These are phyloP conservation scores for Cephalotes varians DNA, from an alignment of 2,888 invertebrate species.

Conservation along the genomic window DNA sequence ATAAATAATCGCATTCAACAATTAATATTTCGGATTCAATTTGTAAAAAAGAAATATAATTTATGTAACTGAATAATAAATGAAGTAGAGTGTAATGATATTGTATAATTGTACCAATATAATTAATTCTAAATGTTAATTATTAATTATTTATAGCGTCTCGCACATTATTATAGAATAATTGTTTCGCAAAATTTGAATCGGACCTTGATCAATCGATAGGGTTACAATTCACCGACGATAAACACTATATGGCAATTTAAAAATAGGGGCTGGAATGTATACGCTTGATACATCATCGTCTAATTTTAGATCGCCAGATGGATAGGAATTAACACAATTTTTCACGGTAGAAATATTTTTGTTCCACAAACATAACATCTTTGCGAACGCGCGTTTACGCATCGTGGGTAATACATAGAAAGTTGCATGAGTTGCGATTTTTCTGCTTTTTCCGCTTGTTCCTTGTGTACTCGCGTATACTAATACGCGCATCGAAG, in stretches of 20 bases:
- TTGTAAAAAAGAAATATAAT: constrained; percentile 1
- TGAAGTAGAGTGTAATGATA: constrained; percentile 6
- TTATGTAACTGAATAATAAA: constrained; percentile 12
- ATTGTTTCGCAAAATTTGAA: constrained; percentile 23
- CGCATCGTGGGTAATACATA: neutral
- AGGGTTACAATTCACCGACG: neutral
- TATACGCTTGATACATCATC: neutral
- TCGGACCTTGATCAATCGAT: neutral
- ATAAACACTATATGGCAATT: constrained; percentile 5
- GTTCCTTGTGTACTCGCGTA: constrained; percentile 23
- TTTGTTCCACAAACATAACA: neutral
- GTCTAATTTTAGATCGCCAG: constrained; percentile 7
- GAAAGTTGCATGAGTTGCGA: constrained; percentile 21
- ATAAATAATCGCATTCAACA: neutral
- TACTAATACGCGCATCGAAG: constrained; percentile 34
- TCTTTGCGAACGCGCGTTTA: constrained; percentile 8
- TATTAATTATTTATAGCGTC: constrained; percentile 31
- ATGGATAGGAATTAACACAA: constrained; percentile 31
- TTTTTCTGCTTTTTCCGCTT: constrained; percentile 34
- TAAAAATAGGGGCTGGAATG: constrained; percentile 21
- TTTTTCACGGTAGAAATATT: constrained; percentile 23
- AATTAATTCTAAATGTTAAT: constrained; percentile 40
- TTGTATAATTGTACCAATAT: neutral
- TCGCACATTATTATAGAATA: constrained; percentile 18
- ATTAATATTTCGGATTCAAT: neutral